These are phyloP conservation scores for Brachionus plicatilis DNA, from an alignment of 1,140 invertebrate species.

Conservation along the genomic window DNA sequence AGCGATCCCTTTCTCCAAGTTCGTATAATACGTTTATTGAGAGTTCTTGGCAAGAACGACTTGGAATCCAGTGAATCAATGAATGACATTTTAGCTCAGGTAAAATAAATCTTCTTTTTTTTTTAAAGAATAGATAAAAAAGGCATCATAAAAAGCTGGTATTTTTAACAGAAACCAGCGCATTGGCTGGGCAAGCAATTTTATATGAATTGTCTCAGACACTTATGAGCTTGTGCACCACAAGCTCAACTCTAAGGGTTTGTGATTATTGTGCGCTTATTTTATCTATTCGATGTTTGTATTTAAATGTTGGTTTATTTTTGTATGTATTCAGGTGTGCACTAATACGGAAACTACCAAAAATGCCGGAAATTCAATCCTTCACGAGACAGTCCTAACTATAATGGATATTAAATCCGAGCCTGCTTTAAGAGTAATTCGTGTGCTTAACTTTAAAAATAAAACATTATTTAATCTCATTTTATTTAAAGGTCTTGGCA, in stretches of 20 bases:
- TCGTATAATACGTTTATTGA: slow-evolving; percentile 86
- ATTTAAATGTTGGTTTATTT: neutral
- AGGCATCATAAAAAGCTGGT: slow-evolving; percentile 57
- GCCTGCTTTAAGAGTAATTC: slow-evolving; percentile 72
- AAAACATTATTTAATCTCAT: slow-evolving; percentile 25
- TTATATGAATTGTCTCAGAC: slow-evolving; percentile 93
- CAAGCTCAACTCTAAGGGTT: slow-evolving; percentile 59
- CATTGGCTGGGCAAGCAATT: slow-evolving; percentile 96
- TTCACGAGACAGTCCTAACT: slow-evolving; percentile 93
- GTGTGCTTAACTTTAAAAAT: neutral
- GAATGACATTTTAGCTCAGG: slow-evolving; percentile 97
- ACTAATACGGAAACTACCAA: slow-evolving; percentile 96
- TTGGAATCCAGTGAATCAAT: slow-evolving; percentile 93
- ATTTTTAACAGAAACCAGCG: slow-evolving; percentile 93
- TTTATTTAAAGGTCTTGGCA: slow-evolving; percentile 68
- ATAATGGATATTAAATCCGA: slow-evolving; percentile 98
- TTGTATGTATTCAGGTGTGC: slow-evolving; percentile 63
- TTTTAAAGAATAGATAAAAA: neutral
- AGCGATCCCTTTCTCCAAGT: slow-evolving; percentile 98
- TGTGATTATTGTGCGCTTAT: neutral
- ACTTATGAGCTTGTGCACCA: slow-evolving; percentile 96
- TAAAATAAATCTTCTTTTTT: slow-evolving; percentile 43
- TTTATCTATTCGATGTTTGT: neutral
- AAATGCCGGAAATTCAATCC: slow-evolving; percentile 94
- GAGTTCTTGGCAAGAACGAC: slow-evolving; percentile 92